A percentile compares a stretch with the other conserved stretches of the same genome.
Evolutionary conservation across 1,140 invertebrate species (phyloP).

Genomic region (Holotrichia oblita): DNA sequence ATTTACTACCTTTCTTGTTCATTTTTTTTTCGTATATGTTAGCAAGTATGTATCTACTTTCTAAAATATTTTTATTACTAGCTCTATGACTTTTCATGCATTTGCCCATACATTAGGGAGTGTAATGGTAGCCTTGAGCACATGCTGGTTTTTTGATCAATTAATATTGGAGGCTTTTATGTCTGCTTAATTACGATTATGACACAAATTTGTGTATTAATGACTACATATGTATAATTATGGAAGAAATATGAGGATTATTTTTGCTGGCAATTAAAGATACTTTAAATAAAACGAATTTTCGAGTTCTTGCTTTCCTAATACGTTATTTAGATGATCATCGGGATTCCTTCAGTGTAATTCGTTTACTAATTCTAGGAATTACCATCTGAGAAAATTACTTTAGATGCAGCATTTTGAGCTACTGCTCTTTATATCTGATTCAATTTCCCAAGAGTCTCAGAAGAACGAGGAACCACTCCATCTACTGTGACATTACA

Average conservation of each 20-base stretch:
- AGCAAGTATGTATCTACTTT: neutral
- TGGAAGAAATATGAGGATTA: neutral
- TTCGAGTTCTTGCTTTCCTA: too few species aligned
- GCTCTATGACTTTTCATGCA: neutral
- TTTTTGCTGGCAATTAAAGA: too few species aligned
- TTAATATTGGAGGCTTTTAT: neutral
- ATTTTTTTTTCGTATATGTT: neutral
- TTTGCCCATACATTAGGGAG: constrained; percentile 3
- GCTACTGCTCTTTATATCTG: too few species aligned
- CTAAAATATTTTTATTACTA: constrained; percentile 18
- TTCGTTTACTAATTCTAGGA: too few species aligned
- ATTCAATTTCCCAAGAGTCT: too few species aligned
- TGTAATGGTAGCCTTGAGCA: constrained; percentile 13
- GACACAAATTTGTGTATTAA: constrained; percentile 18
- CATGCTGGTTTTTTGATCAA: constrained; percentile 14
- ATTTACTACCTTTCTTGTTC: neutral
- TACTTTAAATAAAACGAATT: too few species aligned
- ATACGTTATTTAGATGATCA: too few species aligned
- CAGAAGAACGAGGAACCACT: too few species aligned
- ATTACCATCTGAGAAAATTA: too few species aligned
- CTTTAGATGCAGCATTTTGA: too few species aligned
- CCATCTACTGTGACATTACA: too few species aligned
- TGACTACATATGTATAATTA: neutral
- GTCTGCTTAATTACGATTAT: constrained; percentile 2
- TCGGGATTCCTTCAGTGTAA: too few species aligned